Percentiles rank a stretch among this genome's conserved stretches.
phyloP scores from a whole-genome alignment of 92 coral and sea anemone genomes.

The Porites rus region DNA sequence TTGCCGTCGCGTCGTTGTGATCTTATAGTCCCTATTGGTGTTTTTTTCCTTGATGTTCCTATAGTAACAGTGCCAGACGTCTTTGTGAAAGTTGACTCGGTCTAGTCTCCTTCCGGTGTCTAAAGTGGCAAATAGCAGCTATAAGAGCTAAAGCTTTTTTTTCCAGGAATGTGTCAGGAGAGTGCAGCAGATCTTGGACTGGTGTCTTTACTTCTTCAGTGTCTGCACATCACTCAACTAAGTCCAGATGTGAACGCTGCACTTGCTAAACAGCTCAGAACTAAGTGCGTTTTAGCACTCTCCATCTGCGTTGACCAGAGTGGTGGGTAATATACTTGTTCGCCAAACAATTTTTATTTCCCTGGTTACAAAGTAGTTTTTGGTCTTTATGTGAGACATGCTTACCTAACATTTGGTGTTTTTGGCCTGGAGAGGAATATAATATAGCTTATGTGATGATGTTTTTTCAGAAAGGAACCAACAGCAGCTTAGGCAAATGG shows the following conservation, averaged over 20 bases:
- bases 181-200: constrained; percentile 44
- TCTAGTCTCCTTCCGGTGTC: too few relatives aligned
- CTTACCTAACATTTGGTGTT: too few relatives aligned
- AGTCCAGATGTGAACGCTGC: background rate
- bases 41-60: too few relatives aligned
- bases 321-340: background rate
- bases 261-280: constrained; percentile 8
- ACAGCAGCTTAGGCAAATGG: constrained; percentile 23
- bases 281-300: constrained; percentile 36
- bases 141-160: background rate
- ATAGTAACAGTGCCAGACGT: too few relatives aligned
- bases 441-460: background rate
- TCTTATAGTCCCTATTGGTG: too few relatives aligned
- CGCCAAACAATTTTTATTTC: too few relatives aligned
- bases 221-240: constrained; percentile 3
- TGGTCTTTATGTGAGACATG: too few relatives aligned
- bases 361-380: too few relatives aligned
- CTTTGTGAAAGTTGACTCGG: too few relatives aligned
- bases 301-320: constrained; percentile 35
- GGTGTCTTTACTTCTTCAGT: constrained; percentile 31
- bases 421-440: too few relatives aligned
- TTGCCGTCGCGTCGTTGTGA: too few relatives aligned
- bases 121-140: background rate
- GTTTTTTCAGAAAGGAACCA: constrained; percentile 16
- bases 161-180: constrained; percentile 27